These are phyloP conservation scores for Pristionchus japonicus DNA, from an alignment of 2,888 invertebrate species.

Conservation along the genomic window DNA sequence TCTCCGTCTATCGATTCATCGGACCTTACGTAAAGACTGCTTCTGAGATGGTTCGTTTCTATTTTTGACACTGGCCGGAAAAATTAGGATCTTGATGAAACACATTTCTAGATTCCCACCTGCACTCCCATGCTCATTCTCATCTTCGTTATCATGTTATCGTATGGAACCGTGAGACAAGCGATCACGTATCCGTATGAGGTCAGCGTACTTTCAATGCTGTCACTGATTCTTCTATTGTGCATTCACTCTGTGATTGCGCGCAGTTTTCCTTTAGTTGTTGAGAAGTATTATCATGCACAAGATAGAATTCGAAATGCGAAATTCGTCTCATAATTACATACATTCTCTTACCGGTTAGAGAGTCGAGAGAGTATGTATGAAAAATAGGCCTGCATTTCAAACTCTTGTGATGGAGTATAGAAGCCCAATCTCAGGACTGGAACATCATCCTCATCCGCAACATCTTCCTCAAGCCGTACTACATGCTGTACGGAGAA, in stretches of 20 bases:
- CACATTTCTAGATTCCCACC: slow-evolving; percentile 80
- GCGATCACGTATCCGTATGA: slow-evolving; percentile 91
- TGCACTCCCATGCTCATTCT: slow-evolving; percentile 98
- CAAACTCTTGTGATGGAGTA: too few relatives aligned
- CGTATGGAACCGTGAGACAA: slow-evolving; percentile 94
- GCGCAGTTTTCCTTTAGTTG: too few relatives aligned
- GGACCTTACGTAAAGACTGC: slow-evolving; percentile 98
- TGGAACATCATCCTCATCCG: slow-evolving; percentile 82
- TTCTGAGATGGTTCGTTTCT: slow-evolving; percentile 91
- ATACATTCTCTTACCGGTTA: too few relatives aligned
- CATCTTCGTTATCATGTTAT: slow-evolving; percentile 92
- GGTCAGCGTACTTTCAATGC: slow-evolving; percentile 75
- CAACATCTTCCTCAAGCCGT: slow-evolving; percentile 94
- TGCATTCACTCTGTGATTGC: too few relatives aligned
- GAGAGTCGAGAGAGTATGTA: not conserved
- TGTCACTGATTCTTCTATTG: too few relatives aligned
- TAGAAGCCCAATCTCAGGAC: not conserved
- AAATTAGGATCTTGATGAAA: too few relatives aligned
- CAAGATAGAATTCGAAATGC: too few relatives aligned
- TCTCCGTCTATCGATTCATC: slow-evolving; percentile 93
- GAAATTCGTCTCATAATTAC: not conserved
- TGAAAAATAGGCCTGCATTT: not conserved
- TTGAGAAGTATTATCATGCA: too few relatives aligned
- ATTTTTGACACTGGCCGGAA: not conserved
- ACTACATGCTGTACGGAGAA: slow-evolving; percentile 99